Base-by-base conservation (phyloP, 2,113 vertebrate species). In the Monopterus albus region DNA sequence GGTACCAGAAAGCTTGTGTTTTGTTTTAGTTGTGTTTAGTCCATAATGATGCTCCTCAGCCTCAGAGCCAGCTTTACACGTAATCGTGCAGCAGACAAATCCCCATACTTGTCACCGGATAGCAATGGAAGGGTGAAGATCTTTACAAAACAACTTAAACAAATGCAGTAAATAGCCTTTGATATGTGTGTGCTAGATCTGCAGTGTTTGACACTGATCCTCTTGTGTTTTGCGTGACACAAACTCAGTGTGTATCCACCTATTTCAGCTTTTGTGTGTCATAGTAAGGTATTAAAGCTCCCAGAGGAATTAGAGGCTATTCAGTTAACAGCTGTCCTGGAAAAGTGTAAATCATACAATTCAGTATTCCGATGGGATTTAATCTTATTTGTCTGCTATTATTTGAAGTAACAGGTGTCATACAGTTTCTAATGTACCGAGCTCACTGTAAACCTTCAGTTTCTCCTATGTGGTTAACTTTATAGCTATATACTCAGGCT, bases 1-100 rank as follows among this genome's bases (percentile, higher is more conserved):
- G 86, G 88, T 86, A 88, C 88, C 88, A 86, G 72, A 61, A 61
- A 76, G 74, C 79, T 79, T 81, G 80, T 82, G 78, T 87, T 85
- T 74, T 82, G 82, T 84, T 87, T 78, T 66, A 75, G 38, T 82
- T 69, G 60, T 74, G 79, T 83, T 81, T 76, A 80, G 69, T 52
- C 64, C 31, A 7, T 82, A 78, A 87, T 88, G 84, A 90, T 87
- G 84, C 86, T 81, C 82, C 80, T 82, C 12, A 66, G 72, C 82
- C 81, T 82, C 67, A 58, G 75, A 79, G 80, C 23, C 65, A 26
- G 45, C 50, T 17, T 57, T 36, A 36, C 72, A 47, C 38, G 40
- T 73, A 72, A 38, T 36, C 75, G 65, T 8, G 62, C 60, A 14
- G 71, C 82, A 67, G 56, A 85, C 67, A 69, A 71, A 87, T 79